phyloP scores from a whole-genome alignment of 2,888 invertebrate species.

The Xanthorhoe designata region DNA sequence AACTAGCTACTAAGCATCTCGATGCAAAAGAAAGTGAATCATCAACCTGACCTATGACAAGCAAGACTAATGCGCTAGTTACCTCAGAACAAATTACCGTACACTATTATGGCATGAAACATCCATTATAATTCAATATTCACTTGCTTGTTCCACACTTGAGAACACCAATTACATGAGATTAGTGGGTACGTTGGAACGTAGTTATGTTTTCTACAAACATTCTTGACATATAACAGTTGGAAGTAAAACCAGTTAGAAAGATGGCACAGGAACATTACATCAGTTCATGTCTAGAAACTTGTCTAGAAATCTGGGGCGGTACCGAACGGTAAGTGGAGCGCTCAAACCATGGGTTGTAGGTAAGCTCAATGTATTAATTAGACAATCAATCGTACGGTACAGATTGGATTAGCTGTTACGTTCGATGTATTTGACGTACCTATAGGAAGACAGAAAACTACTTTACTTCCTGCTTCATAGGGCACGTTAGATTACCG shows the following conservation, averaged over 20 bases:
- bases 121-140: neutral
- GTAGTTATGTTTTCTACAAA: constrained; percentile 9
- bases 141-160: neutral
- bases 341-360: constrained; percentile 50
- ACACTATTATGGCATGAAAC: neutral
- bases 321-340: constrained; percentile 57
- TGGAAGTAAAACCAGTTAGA: constrained; percentile 38
- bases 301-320: constrained; percentile 64
- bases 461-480: no score
- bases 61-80: neutral
- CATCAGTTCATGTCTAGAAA: constrained; percentile 52
- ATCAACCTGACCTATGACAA: constrained; percentile 4
- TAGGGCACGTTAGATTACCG: no score
- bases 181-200: neutral
- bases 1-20: neutral
- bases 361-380: constrained; percentile 25
- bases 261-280: constrained; percentile 41
- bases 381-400: constrained; percentile 30
- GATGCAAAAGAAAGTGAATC: constrained; percentile 2
- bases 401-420: constrained; percentile 1
- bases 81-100: neutral
- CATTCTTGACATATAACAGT: constrained; percentile 2
- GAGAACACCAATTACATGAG: neutral
- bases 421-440: neutral
- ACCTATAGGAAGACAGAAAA: no score